Conservation (phyloP, 1,140 invertebrate species). For the Globodera ellingtonae region DNA sequence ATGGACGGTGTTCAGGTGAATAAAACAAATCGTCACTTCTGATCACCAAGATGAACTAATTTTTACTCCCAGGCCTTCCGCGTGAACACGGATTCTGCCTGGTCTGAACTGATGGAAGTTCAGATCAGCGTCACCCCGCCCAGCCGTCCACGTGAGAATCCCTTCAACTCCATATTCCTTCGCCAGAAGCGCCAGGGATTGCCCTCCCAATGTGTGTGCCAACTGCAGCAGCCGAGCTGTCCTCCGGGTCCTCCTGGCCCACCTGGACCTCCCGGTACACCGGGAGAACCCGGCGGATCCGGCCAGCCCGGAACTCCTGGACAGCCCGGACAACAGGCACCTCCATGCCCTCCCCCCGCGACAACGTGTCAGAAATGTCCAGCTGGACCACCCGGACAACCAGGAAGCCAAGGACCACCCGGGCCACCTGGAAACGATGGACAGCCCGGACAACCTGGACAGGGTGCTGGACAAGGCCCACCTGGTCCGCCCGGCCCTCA, state of each 20-base stretch:
- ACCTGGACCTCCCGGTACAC: conserved; percentile 18
- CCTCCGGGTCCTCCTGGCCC: conserved; percentile 43
- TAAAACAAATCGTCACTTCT: background rate
- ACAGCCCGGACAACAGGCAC: conserved; percentile 25
- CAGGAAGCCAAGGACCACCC: conserved; percentile 37
- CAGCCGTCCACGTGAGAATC: conserved; percentile 40
- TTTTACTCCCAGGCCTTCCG: conserved; percentile 30
- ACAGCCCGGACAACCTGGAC: conserved; percentile 34
- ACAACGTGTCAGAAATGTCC: conserved; percentile 30
- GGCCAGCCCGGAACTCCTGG: conserved; percentile 34
- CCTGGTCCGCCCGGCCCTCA: conserved; percentile 38
- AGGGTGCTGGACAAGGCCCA: conserved; percentile 24
- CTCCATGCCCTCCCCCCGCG: conserved; percentile 13
- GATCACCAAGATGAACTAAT: background rate
- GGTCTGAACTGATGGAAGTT: conserved; percentile 52
- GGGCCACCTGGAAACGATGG: conserved; percentile 43
- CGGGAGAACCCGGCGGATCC: conserved; percentile 27
- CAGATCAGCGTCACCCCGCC: conserved; percentile 48
- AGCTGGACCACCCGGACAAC: conserved; percentile 39
- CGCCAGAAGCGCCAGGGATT: conserved; percentile 45
- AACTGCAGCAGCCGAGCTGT: conserved; percentile 45
- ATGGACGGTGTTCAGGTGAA: conserved; percentile 33
- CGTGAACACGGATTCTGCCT: conserved; percentile 45
- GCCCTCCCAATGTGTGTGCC: conserved; percentile 44
- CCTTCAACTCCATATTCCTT: conserved; percentile 50